Percentiles rank a stretch among this genome's conserved stretches.
These are phyloP conservation scores for Tachina grossa DNA, from an alignment of 2,888 invertebrate genomes.

Conservation along the genomic window DNA sequence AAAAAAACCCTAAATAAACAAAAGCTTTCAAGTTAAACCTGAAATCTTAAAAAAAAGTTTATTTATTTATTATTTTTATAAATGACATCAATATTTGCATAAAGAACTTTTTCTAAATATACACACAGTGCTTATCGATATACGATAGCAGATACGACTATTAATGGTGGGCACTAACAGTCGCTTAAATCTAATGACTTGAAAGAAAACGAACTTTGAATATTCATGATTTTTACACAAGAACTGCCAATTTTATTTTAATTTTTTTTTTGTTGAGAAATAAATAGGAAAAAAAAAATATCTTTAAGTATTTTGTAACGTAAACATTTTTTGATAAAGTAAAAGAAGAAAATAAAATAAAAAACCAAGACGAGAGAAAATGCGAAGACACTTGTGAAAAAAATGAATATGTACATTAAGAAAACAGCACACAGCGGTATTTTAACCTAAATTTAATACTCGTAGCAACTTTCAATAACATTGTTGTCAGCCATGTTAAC, in stretches of 20 bases:
- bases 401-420: constrained; percentile 37
- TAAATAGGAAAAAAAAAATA: constrained; percentile 11
- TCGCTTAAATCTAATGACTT: constrained; percentile 3
- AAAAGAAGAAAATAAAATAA: background rate
- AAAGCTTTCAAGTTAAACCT: background rate
- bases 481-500: constrained; percentile 27
- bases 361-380: constrained; percentile 2
- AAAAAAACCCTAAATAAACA: background rate
- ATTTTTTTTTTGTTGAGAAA: background rate
- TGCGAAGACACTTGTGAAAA: background rate
- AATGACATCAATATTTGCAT: background rate
- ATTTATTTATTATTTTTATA: background rate
- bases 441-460: constrained; percentile 63
- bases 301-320: constrained; percentile 12
- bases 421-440: constrained; percentile 64
- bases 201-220: constrained; percentile 14
- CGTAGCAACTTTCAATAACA: constrained; percentile 28
- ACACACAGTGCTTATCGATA: constrained; percentile 1
- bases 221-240: constrained; percentile 22
- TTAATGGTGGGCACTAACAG: constrained; percentile 5
- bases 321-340: constrained; percentile 16
- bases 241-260: background rate
- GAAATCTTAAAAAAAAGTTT: too few species aligned
- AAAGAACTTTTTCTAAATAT: constrained; percentile 6
- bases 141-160: background rate